These are phyloP conservation scores for Sebastes umbrosus DNA, from an alignment of 2,797 vertebrate species.

Conservation along the genomic window DNA sequence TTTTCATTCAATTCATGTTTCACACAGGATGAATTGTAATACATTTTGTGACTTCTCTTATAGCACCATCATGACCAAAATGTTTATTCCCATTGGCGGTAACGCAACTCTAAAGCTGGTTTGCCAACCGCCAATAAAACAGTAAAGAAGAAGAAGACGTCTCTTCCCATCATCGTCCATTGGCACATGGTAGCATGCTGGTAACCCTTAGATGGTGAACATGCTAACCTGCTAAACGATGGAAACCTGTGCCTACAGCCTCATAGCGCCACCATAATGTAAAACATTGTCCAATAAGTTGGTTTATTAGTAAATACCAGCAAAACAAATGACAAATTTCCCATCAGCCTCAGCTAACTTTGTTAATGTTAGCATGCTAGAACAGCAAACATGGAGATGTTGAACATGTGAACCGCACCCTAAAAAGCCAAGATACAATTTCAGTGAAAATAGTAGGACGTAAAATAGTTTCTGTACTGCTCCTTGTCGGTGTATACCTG, in stretches of 20 bases:
- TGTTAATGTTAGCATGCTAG: neutral
- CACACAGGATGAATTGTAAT: neutral
- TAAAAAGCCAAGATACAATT: neutral
- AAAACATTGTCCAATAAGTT: neutral
- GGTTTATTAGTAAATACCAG: neutral
- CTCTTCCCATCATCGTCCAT: neutral
- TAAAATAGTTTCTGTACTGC: neutral
- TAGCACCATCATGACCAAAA: neutral
- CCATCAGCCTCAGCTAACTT: neutral
- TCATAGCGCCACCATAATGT: neutral
- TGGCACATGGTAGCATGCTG: neutral
- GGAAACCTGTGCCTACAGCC: neutral
- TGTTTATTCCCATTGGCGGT: too few relatives aligned
- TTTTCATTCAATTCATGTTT: neutral
- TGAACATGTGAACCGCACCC: neutral
- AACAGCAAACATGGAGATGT: neutral
- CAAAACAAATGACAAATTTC: neutral
- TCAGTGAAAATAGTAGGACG: neutral
- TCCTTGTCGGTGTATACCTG: neutral
- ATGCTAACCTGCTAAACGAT: neutral
- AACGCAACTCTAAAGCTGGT: neutral
- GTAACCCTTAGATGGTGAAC: neutral
- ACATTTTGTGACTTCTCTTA: neutral
- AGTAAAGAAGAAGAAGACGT: too few relatives aligned
- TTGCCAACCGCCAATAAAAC: neutral